phyloP scores from a whole-genome alignment of 2,113 vertebrate genomes.

The Dunckerocampus dactyliophorus region DNA sequence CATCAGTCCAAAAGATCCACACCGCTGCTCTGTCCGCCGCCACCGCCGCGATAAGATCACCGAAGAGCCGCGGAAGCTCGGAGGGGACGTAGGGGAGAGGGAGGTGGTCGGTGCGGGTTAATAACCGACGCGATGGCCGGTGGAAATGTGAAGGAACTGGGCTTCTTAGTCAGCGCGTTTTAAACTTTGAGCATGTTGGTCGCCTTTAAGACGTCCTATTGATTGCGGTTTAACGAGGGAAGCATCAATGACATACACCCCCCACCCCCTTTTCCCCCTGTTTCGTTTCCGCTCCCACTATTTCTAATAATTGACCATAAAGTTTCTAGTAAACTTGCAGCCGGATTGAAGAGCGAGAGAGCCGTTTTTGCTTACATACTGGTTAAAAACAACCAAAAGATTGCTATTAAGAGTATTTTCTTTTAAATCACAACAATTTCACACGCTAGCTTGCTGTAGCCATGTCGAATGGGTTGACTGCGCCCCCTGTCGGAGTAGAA shows the following conservation, averaged over 20 bases:
- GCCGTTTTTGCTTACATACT: neutral
- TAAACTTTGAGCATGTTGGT: conserved; percentile 10
- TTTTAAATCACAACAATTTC: neutral
- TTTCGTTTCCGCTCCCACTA: conserved; percentile 23
- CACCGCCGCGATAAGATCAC: conserved; percentile 29
- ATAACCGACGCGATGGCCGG: conserved; percentile 11
- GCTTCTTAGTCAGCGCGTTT: conserved; percentile 4
- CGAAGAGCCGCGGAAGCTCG: conserved; percentile 19
- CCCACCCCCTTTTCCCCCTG: conserved; percentile 17
- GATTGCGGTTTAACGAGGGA: conserved; percentile 15
- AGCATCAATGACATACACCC: conserved; percentile 18
- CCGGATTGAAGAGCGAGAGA: conserved; percentile 9
- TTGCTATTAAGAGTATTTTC: neutral
- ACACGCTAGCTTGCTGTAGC: neutral
- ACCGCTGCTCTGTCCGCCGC: conserved; percentile 41
- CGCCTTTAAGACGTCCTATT: conserved; percentile 8
- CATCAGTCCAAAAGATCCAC: conserved; percentile 63
- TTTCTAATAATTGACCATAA: conserved; percentile 44
- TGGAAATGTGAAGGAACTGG: conserved; percentile 13
- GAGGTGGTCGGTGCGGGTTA: conserved; percentile 12
- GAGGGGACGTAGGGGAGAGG: neutral
- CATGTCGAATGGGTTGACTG: conserved; percentile 14
- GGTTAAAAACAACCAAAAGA: neutral
- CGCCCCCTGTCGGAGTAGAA: conserved; percentile 48
- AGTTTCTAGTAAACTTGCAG: conserved; percentile 44